phyloP scores from a whole-genome alignment of 2,797 vertebrate species.

The Phoxinus dragarum region DNA sequence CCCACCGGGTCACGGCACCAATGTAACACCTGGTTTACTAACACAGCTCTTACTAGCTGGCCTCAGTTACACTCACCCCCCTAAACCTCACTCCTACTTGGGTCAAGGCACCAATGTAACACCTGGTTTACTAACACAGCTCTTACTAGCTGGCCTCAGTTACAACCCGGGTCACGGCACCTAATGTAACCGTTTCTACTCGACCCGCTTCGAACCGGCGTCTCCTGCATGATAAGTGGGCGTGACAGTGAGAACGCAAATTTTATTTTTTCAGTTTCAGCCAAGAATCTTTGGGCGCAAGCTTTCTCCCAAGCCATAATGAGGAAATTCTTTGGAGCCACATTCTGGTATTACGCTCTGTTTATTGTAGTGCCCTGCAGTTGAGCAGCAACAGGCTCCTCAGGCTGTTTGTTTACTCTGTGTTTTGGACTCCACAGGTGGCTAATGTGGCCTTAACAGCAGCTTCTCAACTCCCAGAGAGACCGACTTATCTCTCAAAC shows the following conservation, averaged over 20 bases:
- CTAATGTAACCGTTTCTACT: neutral
- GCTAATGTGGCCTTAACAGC: slow-evolving; percentile 70
- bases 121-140: too few relatives aligned
- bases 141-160: neutral
- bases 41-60: too few relatives aligned
- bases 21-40: too few relatives aligned
- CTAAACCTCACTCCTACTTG: too few relatives aligned
- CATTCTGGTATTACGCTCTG: neutral
- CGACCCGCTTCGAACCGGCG: neutral
- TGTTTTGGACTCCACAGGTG: slow-evolving; percentile 74
- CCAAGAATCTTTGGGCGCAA: neutral
- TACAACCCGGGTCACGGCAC: neutral
- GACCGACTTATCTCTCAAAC: slow-evolving; percentile 51
- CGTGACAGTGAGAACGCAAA: too few relatives aligned
- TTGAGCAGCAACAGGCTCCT: slow-evolving; percentile 59
- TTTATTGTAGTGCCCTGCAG: slow-evolving; percentile 27
- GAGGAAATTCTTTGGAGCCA: neutral
- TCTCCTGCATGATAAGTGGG: too few relatives aligned
- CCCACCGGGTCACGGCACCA: too few relatives aligned
- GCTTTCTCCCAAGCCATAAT: slow-evolving; percentile 19
- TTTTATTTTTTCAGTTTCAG: neutral
- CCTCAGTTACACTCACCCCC: too few relatives aligned
- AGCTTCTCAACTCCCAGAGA: slow-evolving; percentile 44
- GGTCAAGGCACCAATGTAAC: too few relatives aligned
- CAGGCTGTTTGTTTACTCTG: slow-evolving; percentile 72